Percentiles rank a stretch among this genome's conserved stretches.
Conservation (phyloP, 2,797 vertebrate genomes). For the Limosa lapponica region DNA sequence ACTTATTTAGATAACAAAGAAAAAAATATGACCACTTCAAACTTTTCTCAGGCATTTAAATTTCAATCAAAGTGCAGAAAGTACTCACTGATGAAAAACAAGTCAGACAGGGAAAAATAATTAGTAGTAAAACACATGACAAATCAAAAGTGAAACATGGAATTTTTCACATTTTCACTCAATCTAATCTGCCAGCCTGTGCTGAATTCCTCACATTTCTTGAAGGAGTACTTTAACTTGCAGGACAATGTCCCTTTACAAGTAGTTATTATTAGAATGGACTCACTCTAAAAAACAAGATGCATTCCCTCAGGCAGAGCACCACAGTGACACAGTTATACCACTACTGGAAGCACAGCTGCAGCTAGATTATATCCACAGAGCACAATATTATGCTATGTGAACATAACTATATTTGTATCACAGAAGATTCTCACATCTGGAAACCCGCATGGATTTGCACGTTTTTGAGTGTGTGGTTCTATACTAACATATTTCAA, state of each 20-base stretch:
- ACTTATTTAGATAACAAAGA: background rate
- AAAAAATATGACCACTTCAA: background rate
- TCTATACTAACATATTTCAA: background rate
- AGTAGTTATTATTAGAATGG: background rate
- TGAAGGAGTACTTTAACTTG: background rate
- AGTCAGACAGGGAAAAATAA: background rate
- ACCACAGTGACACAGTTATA: background rate
- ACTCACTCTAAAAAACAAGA: background rate
- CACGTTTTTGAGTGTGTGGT: background rate
- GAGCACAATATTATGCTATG: background rate
- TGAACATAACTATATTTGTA: constrained; percentile 10
- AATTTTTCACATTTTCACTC: background rate
- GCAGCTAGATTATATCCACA: background rate
- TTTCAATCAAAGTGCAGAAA: background rate
- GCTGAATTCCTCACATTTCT: background rate
- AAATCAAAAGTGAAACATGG: background rate
- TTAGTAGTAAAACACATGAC: background rate
- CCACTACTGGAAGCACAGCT: background rate
- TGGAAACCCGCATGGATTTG: constrained; percentile 15
- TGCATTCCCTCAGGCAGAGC: background rate
- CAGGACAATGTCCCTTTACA: background rate
- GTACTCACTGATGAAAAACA: background rate
- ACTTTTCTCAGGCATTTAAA: background rate
- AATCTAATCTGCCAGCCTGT: background rate
- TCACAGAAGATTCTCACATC: constrained; percentile 32